Conservation (phyloP, 64 coral and sea anemone genomes). For the Trachythela sp. region DNA sequence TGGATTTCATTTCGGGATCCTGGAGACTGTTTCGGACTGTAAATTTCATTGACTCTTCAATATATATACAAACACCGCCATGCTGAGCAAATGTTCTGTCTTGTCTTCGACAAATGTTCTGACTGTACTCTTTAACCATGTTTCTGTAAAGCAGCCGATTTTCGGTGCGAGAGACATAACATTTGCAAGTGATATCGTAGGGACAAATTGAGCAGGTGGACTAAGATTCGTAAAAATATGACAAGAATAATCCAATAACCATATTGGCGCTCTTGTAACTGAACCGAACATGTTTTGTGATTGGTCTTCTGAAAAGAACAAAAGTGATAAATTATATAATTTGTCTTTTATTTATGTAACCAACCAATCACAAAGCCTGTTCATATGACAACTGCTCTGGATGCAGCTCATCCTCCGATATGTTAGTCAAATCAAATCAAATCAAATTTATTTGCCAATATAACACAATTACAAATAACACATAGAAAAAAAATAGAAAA, state of each 20-base stretch:
- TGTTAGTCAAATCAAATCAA: too few species aligned
- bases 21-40: neutral
- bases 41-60: neutral
- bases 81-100: slow-evolving; percentile 8
- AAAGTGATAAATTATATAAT: too few species aligned
- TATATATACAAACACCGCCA: slow-evolving; percentile 9
- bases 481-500: too few species aligned
- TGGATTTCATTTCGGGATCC: slow-evolving; percentile 36
- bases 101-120: neutral
- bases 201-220: neutral
- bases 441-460: too few species aligned
- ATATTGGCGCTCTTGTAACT: neutral
- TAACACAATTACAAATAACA: too few species aligned
- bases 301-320: too few species aligned
- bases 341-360: too few species aligned
- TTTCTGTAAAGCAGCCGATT: slow-evolving; percentile 1
- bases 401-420: too few species aligned
- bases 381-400: too few species aligned
- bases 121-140: neutral
- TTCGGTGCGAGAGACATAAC: slow-evolving; percentile 39
- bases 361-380: too few species aligned
- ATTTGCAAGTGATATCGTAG: slow-evolving; percentile 23
- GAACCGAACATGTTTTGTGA: neutral
- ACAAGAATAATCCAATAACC: slow-evolving; percentile 35
- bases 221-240: slow-evolving; percentile 40